Evolutionary conservation across 2,113 vertebrate genomes (phyloP).

Genomic region (Varanus salvator): DNA sequence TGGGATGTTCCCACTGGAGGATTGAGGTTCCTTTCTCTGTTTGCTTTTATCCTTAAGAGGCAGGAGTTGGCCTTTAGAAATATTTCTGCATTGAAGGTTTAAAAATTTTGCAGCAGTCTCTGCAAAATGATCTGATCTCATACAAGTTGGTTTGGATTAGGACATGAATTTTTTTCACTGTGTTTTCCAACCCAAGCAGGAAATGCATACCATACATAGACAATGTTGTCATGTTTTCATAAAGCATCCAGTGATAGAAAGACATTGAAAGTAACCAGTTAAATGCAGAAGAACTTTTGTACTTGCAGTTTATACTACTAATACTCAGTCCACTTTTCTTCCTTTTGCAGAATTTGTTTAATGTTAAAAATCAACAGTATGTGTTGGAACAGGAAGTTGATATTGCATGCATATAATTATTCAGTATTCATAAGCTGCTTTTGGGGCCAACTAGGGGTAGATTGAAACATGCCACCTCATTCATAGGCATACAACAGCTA

Average conservation of each 20-base stretch:
- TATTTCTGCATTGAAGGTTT: neutral
- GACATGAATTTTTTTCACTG: slow-evolving; percentile 1
- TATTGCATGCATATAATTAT: neutral
- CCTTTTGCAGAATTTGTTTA: neutral
- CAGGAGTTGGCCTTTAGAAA: neutral
- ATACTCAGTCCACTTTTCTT: neutral
- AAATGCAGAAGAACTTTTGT: neutral
- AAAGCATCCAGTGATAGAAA: neutral
- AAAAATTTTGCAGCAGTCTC: neutral
- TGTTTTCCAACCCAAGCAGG: slow-evolving; percentile 12
- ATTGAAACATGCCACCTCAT: too few species aligned
- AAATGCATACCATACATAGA: slow-evolving; percentile 17
- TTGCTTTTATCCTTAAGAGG: neutral
- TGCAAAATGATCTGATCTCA: neutral
- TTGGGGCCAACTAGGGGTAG: neutral
- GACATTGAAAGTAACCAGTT: neutral
- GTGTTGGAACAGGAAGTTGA: neutral
- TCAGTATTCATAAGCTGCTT: neutral
- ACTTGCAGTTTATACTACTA: neutral
- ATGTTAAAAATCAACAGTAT: neutral
- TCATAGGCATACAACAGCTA: too few species aligned
- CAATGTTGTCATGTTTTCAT: neutral
- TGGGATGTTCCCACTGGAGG: neutral
- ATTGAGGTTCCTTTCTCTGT: neutral
- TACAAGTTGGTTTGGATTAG: neutral